Conservation (phyloP, 2,797 vertebrate species). For the Poeciliopsis infans region DNA sequence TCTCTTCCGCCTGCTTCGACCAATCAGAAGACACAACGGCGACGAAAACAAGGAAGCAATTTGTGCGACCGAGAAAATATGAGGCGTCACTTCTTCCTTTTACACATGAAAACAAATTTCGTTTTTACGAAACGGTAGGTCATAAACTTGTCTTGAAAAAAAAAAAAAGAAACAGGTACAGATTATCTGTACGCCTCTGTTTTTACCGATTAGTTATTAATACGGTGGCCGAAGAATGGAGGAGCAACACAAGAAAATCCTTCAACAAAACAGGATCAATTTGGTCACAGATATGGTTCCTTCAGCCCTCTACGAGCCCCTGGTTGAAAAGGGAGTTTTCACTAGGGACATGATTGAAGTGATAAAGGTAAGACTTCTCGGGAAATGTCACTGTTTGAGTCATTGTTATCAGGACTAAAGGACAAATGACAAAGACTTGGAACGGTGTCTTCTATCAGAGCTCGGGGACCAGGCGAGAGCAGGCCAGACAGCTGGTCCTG, state of each 20-base stretch:
- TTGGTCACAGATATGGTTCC: slow-evolving; percentile 83
- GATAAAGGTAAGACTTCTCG: slow-evolving; percentile 81
- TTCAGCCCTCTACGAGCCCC: slow-evolving; percentile 79
- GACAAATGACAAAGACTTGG: background rate
- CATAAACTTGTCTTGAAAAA: background rate
- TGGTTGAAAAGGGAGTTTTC: slow-evolving; percentile 85
- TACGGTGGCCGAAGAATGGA: slow-evolving; percentile 81
- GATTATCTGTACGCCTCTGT: background rate
- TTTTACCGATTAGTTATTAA: background rate
- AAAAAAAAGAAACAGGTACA: no score
- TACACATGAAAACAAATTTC: background rate
- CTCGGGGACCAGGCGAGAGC: slow-evolving; percentile 80
- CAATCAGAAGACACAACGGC: slow-evolving; percentile 56
- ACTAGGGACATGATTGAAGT: slow-evolving; percentile 90
- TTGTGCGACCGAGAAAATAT: slow-evolving; percentile 9
- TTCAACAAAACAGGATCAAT: slow-evolving; percentile 76
- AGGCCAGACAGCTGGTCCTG: slow-evolving; percentile 85
- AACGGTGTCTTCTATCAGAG: slow-evolving; percentile 68
- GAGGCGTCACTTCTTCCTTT: background rate
- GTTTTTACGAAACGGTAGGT: fast-evolving
- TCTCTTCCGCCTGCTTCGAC: background rate
- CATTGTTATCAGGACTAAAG: background rate
- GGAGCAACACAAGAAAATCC: slow-evolving; percentile 74
- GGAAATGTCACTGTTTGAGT: background rate
- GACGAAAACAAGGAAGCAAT: slow-evolving; percentile 75